phyloP scores from a whole-genome alignment of 2,797 vertebrate species.

The Sebastes taczanowskii region DNA sequence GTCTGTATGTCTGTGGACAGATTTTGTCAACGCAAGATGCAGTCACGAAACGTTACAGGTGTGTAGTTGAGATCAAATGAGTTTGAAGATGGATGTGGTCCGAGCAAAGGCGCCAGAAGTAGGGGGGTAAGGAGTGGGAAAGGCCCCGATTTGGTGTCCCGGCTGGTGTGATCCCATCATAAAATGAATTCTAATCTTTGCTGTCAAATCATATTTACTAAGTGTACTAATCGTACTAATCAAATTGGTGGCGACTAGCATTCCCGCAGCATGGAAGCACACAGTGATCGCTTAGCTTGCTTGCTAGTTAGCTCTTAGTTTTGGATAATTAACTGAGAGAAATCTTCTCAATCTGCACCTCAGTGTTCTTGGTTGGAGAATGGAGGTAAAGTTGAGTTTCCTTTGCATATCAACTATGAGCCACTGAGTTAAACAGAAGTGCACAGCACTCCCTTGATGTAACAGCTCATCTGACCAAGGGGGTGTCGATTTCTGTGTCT shows the following conservation, averaged over 20 bases:
- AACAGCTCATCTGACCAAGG: neutral
- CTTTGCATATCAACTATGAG: neutral
- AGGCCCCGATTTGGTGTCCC: fast-evolving
- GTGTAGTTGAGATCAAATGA: neutral
- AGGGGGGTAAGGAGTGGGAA: neutral
- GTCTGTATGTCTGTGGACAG: neutral
- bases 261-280: neutral
- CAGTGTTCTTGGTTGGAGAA: neutral
- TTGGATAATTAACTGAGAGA: neutral
- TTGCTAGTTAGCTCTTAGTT: neutral
- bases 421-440: neutral
- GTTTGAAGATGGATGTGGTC: neutral
- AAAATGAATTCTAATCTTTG: neutral
- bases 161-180: neutral
- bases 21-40: neutral
- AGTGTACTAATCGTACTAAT: neutral
- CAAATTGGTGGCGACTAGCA: neutral
- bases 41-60: neutral
- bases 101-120: neutral
- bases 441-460: neutral
- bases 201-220: neutral
- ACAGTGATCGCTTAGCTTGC: neutral
- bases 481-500: constrained; percentile 3
- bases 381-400: neutral
- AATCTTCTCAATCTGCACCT: neutral